Evolutionary conservation across 2,888 invertebrate species (phyloP).

Genomic region (Laothoe populi): DNA sequence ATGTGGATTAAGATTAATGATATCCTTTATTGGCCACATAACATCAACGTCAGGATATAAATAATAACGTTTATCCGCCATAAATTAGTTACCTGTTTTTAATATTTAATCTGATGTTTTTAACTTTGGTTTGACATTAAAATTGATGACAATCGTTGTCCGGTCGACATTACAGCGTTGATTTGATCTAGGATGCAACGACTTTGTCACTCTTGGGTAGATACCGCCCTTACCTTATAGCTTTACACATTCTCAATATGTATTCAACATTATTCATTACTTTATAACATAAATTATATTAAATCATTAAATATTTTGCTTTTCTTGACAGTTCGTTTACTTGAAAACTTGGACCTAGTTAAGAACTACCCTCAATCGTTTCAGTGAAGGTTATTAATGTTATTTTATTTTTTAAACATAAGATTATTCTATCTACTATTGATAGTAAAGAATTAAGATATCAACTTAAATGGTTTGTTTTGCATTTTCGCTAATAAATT

Average conservation of each 20-base stretch:
- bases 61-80: not conserved
- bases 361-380: not conserved
- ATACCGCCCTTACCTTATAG: not conserved
- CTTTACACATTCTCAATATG: not conserved
- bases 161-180: constrained; percentile 1
- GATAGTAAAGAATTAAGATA: too few species aligned
- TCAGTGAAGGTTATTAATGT: not conserved
- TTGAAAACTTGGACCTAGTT: not conserved
- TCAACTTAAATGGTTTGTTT: too few species aligned
- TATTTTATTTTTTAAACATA: not conserved
- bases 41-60: not conserved
- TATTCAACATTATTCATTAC: not conserved
- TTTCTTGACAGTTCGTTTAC: not conserved
- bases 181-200: constrained; percentile 15
- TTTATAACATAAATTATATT: not conserved
- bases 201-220: not conserved
- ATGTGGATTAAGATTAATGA: constrained; percentile 3
- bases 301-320: not conserved
- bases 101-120: constrained; percentile 2
- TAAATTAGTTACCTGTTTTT: constrained; percentile 1
- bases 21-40: too few species aligned
- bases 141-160: not conserved
- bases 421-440: not conserved
- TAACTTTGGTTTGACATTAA: constrained; percentile 16
- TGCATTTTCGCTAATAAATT: too few species aligned